These are phyloP conservation scores for Zaprionus capensis DNA, from an alignment of 1,140 invertebrate genomes.

Conservation along the genomic window DNA sequence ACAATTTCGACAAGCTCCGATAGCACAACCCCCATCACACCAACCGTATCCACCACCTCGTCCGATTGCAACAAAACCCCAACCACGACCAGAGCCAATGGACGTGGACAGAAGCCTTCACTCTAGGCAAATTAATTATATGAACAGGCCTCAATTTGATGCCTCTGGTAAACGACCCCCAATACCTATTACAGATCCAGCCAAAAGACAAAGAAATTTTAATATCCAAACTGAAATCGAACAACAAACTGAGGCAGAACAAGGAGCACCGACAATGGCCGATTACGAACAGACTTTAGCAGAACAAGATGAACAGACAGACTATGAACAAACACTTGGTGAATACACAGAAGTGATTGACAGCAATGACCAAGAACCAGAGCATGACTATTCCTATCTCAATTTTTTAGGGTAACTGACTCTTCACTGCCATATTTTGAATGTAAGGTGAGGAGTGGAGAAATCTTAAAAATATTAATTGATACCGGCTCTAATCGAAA, in stretches of 20 bases:
- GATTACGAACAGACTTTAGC: neutral
- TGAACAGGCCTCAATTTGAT: slow-evolving; percentile 10
- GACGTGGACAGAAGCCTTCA: neutral
- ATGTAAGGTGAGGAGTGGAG: slow-evolving; percentile 15
- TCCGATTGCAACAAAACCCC: neutral
- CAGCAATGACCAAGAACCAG: neutral
- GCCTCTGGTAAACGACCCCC: slow-evolving; percentile 7
- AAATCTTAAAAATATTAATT: slow-evolving; percentile 28
- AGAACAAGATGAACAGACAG: neutral
- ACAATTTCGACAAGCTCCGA: neutral
- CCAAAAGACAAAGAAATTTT: slow-evolving; percentile 13
- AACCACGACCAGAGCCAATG: slow-evolving; percentile 2
- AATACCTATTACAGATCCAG: neutral
- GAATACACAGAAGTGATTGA: neutral
- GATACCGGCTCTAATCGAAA: slow-evolving; percentile 28
- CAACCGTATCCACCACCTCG: neutral
- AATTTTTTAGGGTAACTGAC: slow-evolving; percentile 26
- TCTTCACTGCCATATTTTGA: slow-evolving; percentile 26
- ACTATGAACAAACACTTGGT: neutral
- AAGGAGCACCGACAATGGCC: slow-evolving; percentile 3
- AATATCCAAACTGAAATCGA: slow-evolving; percentile 14
- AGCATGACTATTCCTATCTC: slow-evolving; percentile 8
- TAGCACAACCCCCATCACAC: neutral
- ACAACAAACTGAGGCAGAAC: slow-evolving; percentile 2
- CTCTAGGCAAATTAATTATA: slow-evolving; percentile 16